These are phyloP conservation scores for Scrobipalpa costella DNA, from an alignment of 2,888 invertebrate genomes.

Conservation along the genomic window DNA sequence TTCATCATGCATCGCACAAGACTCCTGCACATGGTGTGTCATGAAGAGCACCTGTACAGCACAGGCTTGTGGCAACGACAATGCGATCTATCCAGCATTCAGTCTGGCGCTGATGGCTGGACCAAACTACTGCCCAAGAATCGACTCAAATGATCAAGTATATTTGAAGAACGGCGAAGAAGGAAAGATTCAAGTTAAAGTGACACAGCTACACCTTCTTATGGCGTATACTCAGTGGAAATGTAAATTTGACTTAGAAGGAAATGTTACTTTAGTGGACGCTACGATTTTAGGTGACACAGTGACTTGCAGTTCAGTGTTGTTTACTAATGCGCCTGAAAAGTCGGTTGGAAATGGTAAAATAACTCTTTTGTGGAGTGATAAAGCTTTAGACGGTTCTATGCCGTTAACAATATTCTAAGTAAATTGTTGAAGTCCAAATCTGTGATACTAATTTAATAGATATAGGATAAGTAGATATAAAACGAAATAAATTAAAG, in stretches of 20 bases:
- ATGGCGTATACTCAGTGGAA: conserved; percentile 31
- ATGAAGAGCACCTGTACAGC: conserved; percentile 62
- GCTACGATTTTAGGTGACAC: conserved; percentile 50
- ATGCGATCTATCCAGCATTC: conserved; percentile 60
- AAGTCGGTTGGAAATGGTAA: conserved; percentile 49
- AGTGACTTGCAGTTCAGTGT: conserved; percentile 56
- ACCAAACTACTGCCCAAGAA: conserved; percentile 57
- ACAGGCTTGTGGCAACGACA: conserved; percentile 64
- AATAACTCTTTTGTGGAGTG: conserved; percentile 62
- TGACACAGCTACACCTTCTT: conserved; percentile 17
- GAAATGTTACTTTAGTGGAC: conserved; percentile 21
- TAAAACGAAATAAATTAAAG: too few species aligned
- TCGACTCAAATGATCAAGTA: conserved; percentile 31
- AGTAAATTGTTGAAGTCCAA: not conserved
- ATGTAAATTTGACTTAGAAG: conserved; percentile 35
- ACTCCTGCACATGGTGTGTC: conserved; percentile 36
- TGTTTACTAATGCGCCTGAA: conserved; percentile 51
- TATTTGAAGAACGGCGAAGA: conserved; percentile 53
- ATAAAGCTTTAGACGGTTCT: conserved; percentile 60
- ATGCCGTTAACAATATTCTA: conserved; percentile 39
- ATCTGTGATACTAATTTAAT: too few species aligned
- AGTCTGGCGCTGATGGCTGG: conserved; percentile 60
- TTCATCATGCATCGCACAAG: conserved; percentile 53
- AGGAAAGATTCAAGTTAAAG: not conserved
- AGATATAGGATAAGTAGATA: too few species aligned